Conservation (phyloP, 2,797 vertebrate species). For the Melopsittacus undulatus region DNA sequence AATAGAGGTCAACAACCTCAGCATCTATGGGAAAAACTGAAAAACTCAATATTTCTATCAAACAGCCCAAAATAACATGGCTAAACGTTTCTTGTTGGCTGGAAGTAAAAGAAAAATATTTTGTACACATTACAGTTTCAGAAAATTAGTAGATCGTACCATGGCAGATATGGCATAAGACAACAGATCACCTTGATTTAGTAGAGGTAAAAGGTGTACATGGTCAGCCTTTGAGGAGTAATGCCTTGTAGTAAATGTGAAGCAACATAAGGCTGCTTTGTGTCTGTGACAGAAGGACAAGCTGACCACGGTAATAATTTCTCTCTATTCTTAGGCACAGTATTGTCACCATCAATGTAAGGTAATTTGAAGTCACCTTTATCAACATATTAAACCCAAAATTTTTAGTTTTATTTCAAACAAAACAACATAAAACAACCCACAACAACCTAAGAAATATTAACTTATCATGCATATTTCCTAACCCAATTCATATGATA, state of each 20-base stretch:
- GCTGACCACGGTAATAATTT: not conserved
- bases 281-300: not conserved
- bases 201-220: not conserved
- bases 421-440: not conserved
- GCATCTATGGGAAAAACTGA: not conserved
- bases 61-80: not conserved
- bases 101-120: slow-evolving; percentile 18
- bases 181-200: not conserved
- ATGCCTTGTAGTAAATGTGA: not conserved
- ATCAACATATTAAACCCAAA: not conserved
- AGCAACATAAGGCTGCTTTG: not conserved
- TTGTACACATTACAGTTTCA: not conserved
- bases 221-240: not conserved
- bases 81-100: not conserved
- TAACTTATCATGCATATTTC: not conserved
- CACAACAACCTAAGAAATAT: not conserved
- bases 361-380: not conserved
- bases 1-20: slow-evolving; percentile 41
- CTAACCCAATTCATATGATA: not conserved
- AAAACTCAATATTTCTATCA: slow-evolving; percentile 23
- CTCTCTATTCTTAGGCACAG: not conserved
- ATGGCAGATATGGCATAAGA: not conserved
- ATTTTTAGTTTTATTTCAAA: not conserved
- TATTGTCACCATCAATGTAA: not conserved
- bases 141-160: not conserved